A percentile compares a stretch with the other conserved stretches of the same genome.
These are phyloP conservation scores for Crypturellus tataupa DNA, from an alignment of 2,797 vertebrate genomes.

Conservation along the genomic window DNA sequence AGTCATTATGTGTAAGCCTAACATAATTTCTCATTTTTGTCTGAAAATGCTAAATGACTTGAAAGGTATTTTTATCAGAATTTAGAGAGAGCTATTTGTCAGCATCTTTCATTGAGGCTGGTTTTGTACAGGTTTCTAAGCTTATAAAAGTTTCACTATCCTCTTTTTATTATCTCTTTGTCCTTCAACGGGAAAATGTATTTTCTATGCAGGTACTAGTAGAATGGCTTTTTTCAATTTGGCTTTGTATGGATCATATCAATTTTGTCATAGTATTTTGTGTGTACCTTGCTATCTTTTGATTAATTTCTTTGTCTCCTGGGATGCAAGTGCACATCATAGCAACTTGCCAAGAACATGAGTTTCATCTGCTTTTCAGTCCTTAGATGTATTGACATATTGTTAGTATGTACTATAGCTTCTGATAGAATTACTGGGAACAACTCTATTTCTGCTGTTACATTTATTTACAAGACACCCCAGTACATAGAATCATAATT, in stretches of 20 bases:
- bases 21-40: background rate
- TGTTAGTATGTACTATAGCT: background rate
- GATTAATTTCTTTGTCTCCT: background rate
- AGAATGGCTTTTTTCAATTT: background rate
- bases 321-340: background rate
- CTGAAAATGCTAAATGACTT: background rate
- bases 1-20: background rate
- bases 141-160: background rate
- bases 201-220: background rate
- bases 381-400: background rate
- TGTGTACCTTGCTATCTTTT: background rate
- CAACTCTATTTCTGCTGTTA: background rate
- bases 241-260: background rate
- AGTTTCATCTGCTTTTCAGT: conserved; percentile 14
- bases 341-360: background rate
- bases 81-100: background rate
- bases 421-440: background rate
- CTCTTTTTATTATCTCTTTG: background rate
- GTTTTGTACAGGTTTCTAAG: background rate
- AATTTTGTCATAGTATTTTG: background rate
- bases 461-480: conserved; percentile 9
- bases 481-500: background rate
- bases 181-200: background rate
- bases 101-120: background rate
- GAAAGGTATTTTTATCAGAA: background rate